Base-by-base conservation (phyloP, 2,113 vertebrate species). In the Lepus europaeus region DNA sequence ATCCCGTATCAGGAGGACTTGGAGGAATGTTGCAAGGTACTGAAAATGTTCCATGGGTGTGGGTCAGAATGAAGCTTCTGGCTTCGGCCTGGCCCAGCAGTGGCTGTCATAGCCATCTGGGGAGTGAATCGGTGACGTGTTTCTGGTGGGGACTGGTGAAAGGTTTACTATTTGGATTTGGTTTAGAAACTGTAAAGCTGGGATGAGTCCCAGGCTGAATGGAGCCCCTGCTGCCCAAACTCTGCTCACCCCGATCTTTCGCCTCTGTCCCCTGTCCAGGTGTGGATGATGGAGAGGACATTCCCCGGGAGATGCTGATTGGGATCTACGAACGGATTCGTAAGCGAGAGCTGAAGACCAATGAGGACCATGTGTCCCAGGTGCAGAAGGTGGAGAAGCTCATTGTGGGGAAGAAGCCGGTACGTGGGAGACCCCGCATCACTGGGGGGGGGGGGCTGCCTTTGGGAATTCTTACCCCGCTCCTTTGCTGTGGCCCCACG, bases 341-440 rank as follows among this genome's bases (percentile, higher is more conserved):
- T 76, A 99, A 99, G 94, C 98, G 99, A 11, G 99, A 99, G 94
- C 99, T 99, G 91, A 99, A 99, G 97, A 99, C 99, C 22, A 99
- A 99, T 0, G 99, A 99, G 98, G 99, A 99, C 98, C 99, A 99
- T 0, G 99, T 99, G 85, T 99, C 99, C 23, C 99, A 99, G 95
- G 99, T 99, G 96, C 99, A 99, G 98, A 99, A 99, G 97, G 99
- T 99, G 97, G 99, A 99, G 96, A 99, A 99, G 92, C 99, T 99
- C 96, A 99, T 99, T 9, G 99, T 99, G 87, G 99, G 99, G 64
- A 99, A 99, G 97, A 99, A 99, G 97, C 99, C 99, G 74, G 99
- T 99, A 98, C 94, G 99, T 98, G 31, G 31, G 10, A 29, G 69
- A 59, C 33, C 53, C 66, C 4, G 29, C 20, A 17, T n/a, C 39